These are phyloP conservation scores for Amblyopsis rosae DNA, from an alignment of 2,113 vertebrate genomes.

Conservation along the genomic window DNA sequence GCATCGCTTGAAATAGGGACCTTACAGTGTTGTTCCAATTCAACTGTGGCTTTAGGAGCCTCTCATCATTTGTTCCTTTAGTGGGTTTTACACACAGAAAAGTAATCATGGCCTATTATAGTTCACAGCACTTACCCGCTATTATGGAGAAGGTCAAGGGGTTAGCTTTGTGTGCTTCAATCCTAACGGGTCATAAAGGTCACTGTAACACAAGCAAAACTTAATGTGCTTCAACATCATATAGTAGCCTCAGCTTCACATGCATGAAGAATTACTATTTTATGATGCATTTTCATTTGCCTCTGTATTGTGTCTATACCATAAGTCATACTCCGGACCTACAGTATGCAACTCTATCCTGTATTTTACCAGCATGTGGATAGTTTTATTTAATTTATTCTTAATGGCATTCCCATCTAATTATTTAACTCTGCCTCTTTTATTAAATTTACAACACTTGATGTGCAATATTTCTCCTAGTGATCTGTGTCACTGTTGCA, in stretches of 20 bases:
- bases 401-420: conserved; percentile 26
- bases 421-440: conserved; percentile 28
- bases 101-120: conserved; percentile 62
- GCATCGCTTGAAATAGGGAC: conserved; percentile 49
- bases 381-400: conserved; percentile 48
- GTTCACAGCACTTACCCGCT: conserved; percentile 58
- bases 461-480: too few relatives aligned
- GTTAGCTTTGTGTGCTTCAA: conserved; percentile 43
- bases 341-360: background rate
- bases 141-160: conserved; percentile 61
- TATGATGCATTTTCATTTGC: background rate
- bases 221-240: conserved; percentile 39
- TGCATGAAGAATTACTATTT: background rate
- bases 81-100: conserved; percentile 58
- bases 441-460: background rate
- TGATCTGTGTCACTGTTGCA: too few relatives aligned
- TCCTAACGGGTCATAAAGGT: conserved; percentile 34
- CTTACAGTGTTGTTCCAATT: conserved; percentile 61
- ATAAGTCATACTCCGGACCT: conserved; percentile 11
- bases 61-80: conserved; percentile 48
- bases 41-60: conserved; percentile 26
- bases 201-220: conserved; percentile 19
- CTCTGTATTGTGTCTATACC: conserved; percentile 2
- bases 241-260: conserved; percentile 20
- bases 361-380: conserved; percentile 29